A percentile compares a stretch with the other conserved stretches of the same genome.
Conservation (phyloP, 2,797 vertebrate genomes). For the Synanceia verrucosa region DNA sequence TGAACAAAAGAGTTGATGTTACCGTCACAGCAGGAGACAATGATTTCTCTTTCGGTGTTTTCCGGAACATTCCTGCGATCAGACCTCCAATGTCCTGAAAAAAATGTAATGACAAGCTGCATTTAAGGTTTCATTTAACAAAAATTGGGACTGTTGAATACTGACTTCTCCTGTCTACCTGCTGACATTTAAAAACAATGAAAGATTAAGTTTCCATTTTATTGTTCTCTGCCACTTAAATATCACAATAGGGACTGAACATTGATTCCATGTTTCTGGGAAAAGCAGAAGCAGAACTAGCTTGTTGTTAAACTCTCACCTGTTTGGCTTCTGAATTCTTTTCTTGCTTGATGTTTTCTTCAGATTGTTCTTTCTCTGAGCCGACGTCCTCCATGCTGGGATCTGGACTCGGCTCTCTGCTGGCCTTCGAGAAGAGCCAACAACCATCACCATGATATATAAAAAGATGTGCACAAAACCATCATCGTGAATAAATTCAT, state of each 20-base stretch:
- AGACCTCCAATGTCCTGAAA: conserved; percentile 54
- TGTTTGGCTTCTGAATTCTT: conserved; percentile 60
- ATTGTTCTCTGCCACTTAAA: background rate
- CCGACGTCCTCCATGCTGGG: conserved; percentile 2
- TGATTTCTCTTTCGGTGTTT: conserved; percentile 44
- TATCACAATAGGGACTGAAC: background rate
- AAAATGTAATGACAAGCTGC: background rate
- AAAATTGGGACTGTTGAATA: background rate
- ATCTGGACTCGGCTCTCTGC: conserved; percentile 49
- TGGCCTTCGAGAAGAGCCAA: conserved; percentile 26
- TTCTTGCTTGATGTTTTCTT: conserved; percentile 44
- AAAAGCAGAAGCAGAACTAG: conserved; percentile 13
- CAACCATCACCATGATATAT: no score
- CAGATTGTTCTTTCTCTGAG: conserved; percentile 35
- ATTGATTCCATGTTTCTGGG: background rate
- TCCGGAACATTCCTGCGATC: conserved; percentile 53
- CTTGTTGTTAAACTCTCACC: conserved; percentile 27
- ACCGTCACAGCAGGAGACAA: conserved; percentile 24
- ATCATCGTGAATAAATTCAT: background rate
- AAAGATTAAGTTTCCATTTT: background rate
- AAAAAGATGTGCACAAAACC: background rate
- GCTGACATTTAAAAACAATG: background rate
- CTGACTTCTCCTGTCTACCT: background rate
- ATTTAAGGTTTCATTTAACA: background rate
- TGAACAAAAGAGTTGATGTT: background rate